Conservation (phyloP, 2,888 invertebrate species). For the Linnaemya vulpina region DNA sequence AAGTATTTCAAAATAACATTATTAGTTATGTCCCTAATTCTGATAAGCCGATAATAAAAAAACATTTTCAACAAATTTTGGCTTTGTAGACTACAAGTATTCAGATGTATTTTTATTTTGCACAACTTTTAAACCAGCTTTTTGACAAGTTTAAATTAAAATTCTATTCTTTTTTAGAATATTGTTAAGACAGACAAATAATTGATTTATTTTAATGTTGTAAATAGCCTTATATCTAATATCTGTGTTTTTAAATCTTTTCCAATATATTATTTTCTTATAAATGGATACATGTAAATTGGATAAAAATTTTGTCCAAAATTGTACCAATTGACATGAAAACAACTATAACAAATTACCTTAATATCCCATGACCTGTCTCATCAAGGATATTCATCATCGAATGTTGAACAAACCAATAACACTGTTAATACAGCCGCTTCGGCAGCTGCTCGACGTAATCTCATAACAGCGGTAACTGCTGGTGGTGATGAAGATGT, state of each 20-base stretch:
- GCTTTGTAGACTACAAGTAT: slow-evolving; percentile 22
- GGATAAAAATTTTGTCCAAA: slow-evolving; percentile 16
- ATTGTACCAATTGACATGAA: slow-evolving; percentile 3
- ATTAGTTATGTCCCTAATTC: neutral
- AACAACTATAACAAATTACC: slow-evolving; percentile 16
- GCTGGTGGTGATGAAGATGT: slow-evolving; percentile 84
- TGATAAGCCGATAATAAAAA: slow-evolving; percentile 41
- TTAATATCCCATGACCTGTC: slow-evolving; percentile 48
- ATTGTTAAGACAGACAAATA: slow-evolving; percentile 9
- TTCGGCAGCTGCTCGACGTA: slow-evolving; percentile 73
- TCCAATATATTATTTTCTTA: slow-evolving; percentile 5
- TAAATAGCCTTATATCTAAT: slow-evolving; percentile 48
- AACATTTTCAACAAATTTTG: slow-evolving; percentile 13
- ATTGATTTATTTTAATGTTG: slow-evolving; percentile 4
- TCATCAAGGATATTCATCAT: slow-evolving; percentile 74
- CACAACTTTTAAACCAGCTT: slow-evolving; percentile 48
- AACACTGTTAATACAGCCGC: slow-evolving; percentile 74
- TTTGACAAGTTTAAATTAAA: neutral
- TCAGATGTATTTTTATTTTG: slow-evolving; percentile 36
- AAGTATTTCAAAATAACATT: neutral
- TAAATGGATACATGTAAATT: slow-evolving; percentile 35
- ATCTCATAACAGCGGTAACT: slow-evolving; percentile 77
- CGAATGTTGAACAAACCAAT: slow-evolving; percentile 75
- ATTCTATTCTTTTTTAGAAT: slow-evolving; percentile 37
- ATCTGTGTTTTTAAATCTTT: slow-evolving; percentile 54